Conservation (phyloP, 2,888 invertebrate genomes). For the Drosophila formosana region DNA sequence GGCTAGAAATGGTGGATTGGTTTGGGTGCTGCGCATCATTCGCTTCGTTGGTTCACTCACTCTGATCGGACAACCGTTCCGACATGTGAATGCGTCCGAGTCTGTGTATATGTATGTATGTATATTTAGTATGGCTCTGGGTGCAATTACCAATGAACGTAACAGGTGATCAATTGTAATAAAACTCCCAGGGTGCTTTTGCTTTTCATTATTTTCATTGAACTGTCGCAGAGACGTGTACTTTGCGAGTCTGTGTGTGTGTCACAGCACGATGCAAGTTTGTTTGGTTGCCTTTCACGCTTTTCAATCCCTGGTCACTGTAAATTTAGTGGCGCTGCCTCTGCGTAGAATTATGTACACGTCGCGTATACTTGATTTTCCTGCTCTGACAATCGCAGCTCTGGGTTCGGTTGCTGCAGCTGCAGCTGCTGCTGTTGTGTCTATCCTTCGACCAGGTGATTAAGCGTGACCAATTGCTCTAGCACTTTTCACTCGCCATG, state of each 20-base stretch:
- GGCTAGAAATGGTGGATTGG: constrained; percentile 23
- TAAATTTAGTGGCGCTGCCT: constrained; percentile 50
- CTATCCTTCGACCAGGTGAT: constrained; percentile 59
- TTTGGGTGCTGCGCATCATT: constrained; percentile 55
- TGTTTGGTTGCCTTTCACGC: constrained; percentile 32
- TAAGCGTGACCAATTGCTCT: constrained; percentile 78
- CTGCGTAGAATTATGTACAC: constrained; percentile 69
- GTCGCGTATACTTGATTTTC: constrained; percentile 68
- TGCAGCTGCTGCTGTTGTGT: background rate
- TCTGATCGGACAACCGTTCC: constrained; percentile 34
- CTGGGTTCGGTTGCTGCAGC: too few species aligned
- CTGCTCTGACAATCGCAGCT: constrained; percentile 20
- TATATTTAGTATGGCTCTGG: constrained; percentile 79
- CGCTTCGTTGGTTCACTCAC: constrained; percentile 52
- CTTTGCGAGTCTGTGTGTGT: constrained; percentile 5
- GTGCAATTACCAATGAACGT: constrained; percentile 82
- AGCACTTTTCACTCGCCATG: constrained; percentile 53
- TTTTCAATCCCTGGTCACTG: constrained; percentile 40
- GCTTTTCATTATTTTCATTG: constrained; percentile 79
- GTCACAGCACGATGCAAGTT: constrained; percentile 9
- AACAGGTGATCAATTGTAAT: constrained; percentile 84
- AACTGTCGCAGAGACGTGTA: constrained; percentile 54
- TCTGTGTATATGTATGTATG: constrained; percentile 36
- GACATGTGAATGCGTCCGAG: constrained; percentile 1
- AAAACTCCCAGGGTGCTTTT: constrained; percentile 82